These are phyloP conservation scores for Triops longicaudatus DNA, from an alignment of 1,140 invertebrate species.

Conservation along the genomic window DNA sequence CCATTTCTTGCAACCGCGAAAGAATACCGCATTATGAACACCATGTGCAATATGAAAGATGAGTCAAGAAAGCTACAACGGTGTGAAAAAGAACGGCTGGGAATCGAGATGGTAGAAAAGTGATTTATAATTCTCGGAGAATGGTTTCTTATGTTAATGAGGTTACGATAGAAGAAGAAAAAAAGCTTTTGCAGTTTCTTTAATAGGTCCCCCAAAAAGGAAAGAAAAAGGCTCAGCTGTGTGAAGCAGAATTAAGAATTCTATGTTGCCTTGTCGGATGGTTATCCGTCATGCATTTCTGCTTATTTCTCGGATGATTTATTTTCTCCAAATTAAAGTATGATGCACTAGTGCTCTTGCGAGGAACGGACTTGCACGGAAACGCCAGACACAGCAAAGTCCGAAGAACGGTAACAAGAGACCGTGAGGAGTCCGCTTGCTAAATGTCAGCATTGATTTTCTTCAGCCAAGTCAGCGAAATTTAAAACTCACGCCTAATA, in stretches of 20 bases:
- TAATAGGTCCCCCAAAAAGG: background rate
- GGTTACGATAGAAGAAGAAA: background rate
- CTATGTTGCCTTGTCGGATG: background rate
- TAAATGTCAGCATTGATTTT: slow-evolving; percentile 15
- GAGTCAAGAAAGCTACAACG: background rate
- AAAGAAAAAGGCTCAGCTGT: background rate
- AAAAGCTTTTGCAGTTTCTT: background rate
- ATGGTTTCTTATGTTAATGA: slow-evolving; percentile 12
- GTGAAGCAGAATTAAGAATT: background rate
- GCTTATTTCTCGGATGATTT: too few species aligned
- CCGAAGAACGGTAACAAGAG: background rate
- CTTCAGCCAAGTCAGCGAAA: slow-evolving; percentile 9
- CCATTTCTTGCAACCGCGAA: background rate
- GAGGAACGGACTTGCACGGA: background rate
- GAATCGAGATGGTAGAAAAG: background rate
- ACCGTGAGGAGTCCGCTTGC: background rate
- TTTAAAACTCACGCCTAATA: background rate
- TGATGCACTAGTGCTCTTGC: background rate
- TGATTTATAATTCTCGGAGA: background rate
- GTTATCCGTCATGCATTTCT: background rate
- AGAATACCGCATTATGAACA: background rate
- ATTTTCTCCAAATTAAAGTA: background rate
- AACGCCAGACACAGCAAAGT: background rate
- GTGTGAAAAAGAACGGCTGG: background rate
- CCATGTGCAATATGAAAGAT: background rate